Percentiles rank a stretch among this genome's conserved stretches.
Evolutionary conservation across 2,113 vertebrate genomes (phyloP).

Genomic region (Psophia crepitans): DNA sequence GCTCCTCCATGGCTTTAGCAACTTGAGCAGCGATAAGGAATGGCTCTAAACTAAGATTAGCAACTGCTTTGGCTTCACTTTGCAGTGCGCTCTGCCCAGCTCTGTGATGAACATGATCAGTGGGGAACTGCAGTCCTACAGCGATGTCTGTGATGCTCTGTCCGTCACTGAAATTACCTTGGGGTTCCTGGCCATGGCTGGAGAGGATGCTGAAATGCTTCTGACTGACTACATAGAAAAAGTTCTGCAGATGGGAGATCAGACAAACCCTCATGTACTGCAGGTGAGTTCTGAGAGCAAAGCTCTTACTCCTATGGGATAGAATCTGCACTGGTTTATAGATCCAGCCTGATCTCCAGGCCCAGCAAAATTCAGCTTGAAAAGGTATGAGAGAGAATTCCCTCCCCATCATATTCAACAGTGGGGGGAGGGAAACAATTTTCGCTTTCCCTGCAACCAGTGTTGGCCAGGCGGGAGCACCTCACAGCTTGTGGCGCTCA

Average conservation of each 20-base stretch:
- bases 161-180: conserved; percentile 82
- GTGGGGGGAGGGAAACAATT: neutral
- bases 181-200: conserved; percentile 89
- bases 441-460: neutral
- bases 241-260: conserved; percentile 85
- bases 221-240: conserved; percentile 81
- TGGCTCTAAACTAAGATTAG: neutral
- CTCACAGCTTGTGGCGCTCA: neutral
- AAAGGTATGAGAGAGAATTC: neutral
- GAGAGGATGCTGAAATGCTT: conserved; percentile 77
- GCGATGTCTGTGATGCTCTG: conserved; percentile 89
- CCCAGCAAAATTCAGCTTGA: neutral
- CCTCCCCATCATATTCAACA: neutral
- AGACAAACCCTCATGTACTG: conserved; percentile 77
- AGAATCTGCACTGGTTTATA: neutral
- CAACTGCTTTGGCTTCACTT: neutral
- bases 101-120: conserved; percentile 71
- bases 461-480: neutral
- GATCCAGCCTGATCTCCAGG: neutral
- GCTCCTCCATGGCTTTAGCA: neutral
- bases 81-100: conserved; percentile 79
- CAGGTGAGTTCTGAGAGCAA: conserved; percentile 75
- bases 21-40: neutral
- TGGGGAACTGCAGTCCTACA: conserved; percentile 87
- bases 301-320: neutral